Evolutionary conservation across 2,888 invertebrate genomes (phyloP), one percentile per base, ranked within the genome.

Genomic region (Drosophila lutescens): DNA sequence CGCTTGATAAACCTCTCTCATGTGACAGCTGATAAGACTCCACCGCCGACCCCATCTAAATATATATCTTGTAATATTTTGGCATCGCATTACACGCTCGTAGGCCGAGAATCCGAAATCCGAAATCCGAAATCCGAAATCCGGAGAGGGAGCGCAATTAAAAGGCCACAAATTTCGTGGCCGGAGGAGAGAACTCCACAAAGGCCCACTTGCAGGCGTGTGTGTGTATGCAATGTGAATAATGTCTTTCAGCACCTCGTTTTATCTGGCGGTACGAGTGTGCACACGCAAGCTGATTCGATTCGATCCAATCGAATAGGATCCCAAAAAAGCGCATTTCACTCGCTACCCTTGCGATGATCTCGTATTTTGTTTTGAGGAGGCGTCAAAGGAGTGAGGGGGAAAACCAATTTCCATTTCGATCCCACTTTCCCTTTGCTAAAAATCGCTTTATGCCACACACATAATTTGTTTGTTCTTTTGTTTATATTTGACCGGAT

Each of bases 221-320:
- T 60, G 67, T 60, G 30, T 56, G 54, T 43, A 41, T 86, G 79
- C 86, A 84, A 87, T 86, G 89, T 89, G 87, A 86, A 87, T 85
- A 81, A 79, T 89, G 72, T 87, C 87, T 87, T 74, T 87, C 87
- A 89, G 76, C 89, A 81, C 84, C 86, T 83, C 68, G 59, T 71
- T 68, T 68, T 68, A 68, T 63, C 61, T 67, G 71, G 74, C 51
- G 40, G 43, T 53, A 38, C 59, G 53, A 34, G 50, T 41, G 54
- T 57, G 58, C 53, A 58, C 54, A 62, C 41, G 51, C 62, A 57
- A 67, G 61, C 63, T 67, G 58, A 47, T 40, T 68, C 46, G 63
- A 78, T 38, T 50, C 60, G 40, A 50, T 46, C 60, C 58, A 63
- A 46, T 62, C 56, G 61, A 61, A 46, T 62, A 49, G 66, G 54